Base-by-base conservation (phyloP, 2,888 invertebrate species). In the Germaria angustata region DNA sequence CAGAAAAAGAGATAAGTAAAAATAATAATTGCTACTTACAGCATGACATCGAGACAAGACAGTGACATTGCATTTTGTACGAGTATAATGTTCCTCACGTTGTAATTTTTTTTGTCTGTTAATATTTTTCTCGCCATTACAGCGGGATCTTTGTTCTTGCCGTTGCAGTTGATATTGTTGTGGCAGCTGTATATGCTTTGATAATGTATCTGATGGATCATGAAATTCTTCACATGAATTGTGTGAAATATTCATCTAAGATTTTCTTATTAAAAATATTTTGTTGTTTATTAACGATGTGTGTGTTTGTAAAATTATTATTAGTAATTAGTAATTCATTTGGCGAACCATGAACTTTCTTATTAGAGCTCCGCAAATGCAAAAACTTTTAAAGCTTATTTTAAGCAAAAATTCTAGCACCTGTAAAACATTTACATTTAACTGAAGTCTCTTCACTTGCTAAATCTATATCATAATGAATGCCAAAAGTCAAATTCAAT, bases 21-120 rank as follows among this genome's bases (percentile, higher is more conserved):
- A 55, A 72, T 69, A 71, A 72, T 77, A 77, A 76, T 72, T 72
- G 76, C 76, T 69, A 72, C 76, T 68, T 80, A 68, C 76, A 80
- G 55, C 80, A 68, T 72, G 71, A 83, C 79, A 83, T 68, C 41
- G 61, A 80, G 53, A 68, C 20, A 75, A 51, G 55, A 24, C 71
- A 76, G 53, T 72, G 79, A 80, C 77, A 83, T 44, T 68, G 79
- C 57, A 71, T 65, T 69, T 75, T 68, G 22, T 59, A 34, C 24
- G 34, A 57, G 17, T 51, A 51, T 72, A 65, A 51, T 22, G 17
- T 41, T 71, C 61, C 68, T 59, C 13, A 22, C 5, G 7, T 15
- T 17, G 22, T 57, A 34, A 46, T 32, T 6, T 24, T 49, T 44
- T 17, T 57, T 34, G 28, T 13, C n/a, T n/a, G n/a, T n/a, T n/a